These are phyloP conservation scores for Rhodinocichla rosea DNA, from an alignment of 2,113 vertebrate genomes.

Conservation along the genomic window DNA sequence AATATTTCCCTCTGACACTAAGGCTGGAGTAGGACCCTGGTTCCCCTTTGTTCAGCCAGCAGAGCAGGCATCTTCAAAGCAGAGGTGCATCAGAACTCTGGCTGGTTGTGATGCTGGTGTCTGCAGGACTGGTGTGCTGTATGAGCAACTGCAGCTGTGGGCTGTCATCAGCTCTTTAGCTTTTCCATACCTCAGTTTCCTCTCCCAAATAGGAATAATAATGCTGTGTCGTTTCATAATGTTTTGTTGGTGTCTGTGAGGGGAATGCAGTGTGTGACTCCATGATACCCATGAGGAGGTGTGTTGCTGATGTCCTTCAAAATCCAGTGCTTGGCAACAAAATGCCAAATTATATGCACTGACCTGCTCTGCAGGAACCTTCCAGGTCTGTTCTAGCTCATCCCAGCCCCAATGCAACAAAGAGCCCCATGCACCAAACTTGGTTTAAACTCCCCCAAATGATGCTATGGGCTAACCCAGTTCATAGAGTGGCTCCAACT, in stretches of 20 bases:
- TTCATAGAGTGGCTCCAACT: not conserved
- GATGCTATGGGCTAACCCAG: not conserved
- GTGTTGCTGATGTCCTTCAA: too few relatives aligned
- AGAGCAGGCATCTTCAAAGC: not conserved
- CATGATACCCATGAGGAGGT: fast-evolving
- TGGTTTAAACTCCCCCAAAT: not conserved
- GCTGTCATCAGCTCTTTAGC: not conserved
- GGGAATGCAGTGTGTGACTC: not conserved
- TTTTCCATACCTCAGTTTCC: not conserved
- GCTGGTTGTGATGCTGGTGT: not conserved
- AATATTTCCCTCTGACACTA: constrained; percentile 40
- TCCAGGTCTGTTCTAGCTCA: not conserved
- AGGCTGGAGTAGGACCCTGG: constrained; percentile 26
- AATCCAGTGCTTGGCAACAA: not conserved
- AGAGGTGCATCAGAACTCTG: not conserved
- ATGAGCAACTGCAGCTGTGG: not conserved
- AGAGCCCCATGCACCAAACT: not conserved
- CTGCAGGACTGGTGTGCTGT: too few relatives aligned
- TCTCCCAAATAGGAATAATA: not conserved
- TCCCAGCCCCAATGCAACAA: not conserved
- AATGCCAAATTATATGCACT: not conserved
- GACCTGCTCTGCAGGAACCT: not conserved
- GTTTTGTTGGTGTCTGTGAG: not conserved
- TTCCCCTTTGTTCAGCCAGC: constrained; percentile 66
- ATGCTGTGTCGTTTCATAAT: not conserved